Evolutionary conservation across 2,113 vertebrate species (phyloP).

Genomic region (Ciconia stormi): DNA sequence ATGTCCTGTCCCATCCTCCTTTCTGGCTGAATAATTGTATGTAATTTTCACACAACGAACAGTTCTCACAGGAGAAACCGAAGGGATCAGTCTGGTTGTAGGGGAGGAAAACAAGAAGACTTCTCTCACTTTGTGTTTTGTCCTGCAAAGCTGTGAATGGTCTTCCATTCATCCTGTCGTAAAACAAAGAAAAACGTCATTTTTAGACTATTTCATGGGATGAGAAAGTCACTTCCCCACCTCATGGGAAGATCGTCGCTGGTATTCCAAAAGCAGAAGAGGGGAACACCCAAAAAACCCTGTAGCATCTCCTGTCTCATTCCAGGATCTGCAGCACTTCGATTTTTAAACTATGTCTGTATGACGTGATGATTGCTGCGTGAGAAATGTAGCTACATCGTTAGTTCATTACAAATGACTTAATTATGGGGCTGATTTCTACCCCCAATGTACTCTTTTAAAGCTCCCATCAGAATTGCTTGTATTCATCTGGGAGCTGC

Average conservation of each 20-base stretch:
- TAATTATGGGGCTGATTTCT: neutral
- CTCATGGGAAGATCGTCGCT: neutral
- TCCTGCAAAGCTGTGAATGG: neutral
- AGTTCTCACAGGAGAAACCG: neutral
- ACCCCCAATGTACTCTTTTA: neutral
- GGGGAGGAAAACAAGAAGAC: neutral
- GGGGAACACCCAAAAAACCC: neutral
- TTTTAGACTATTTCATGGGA: neutral
- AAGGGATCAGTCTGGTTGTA: neutral
- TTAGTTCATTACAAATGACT: neutral
- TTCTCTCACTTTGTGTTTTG: neutral
- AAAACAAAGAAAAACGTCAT: neutral
- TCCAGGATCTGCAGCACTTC: neutral
- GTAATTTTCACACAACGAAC: neutral
- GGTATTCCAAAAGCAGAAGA: neutral
- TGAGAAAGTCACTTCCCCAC: neutral
- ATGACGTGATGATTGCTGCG: neutral
- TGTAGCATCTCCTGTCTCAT: neutral
- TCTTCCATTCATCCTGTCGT: neutral
- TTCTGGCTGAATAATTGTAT: neutral
- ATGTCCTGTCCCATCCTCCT: neutral
- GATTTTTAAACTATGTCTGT: neutral
- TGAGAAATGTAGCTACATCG: neutral
- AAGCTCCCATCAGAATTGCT: neutral
- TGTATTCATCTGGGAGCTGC: neutral